Percentiles rank a stretch among this genome's conserved stretches.
Conservation (phyloP, 1,140 invertebrate genomes). For the Temnothorax nylanderi region DNA sequence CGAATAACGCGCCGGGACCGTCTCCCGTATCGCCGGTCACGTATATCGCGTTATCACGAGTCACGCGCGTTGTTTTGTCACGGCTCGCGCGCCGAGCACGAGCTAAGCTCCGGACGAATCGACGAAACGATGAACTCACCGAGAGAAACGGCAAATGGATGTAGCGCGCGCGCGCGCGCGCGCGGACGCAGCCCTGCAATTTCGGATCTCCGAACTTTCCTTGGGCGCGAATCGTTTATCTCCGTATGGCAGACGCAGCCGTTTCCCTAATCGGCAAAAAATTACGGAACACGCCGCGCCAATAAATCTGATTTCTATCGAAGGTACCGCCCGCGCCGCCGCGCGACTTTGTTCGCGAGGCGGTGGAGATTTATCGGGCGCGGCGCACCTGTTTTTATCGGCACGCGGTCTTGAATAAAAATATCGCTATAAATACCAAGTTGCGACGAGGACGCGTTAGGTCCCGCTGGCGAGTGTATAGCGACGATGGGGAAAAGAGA, state of each 20-base stretch:
- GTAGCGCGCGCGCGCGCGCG: neutral
- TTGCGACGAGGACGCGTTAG: neutral
- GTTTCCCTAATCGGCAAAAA: slow-evolving; percentile 68
- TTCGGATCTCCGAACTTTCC: slow-evolving; percentile 58
- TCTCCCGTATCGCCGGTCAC: neutral
- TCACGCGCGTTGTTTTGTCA: slow-evolving; percentile 9
- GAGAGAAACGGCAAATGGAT: slow-evolving; percentile 1
- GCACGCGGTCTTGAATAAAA: slow-evolving; percentile 4
- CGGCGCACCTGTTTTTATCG: slow-evolving; percentile 13
- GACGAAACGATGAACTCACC: neutral
- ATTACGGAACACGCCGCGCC: slow-evolving; percentile 63
- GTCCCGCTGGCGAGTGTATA: neutral
- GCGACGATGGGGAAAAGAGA: neutral
- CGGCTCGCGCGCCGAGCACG: neutral
- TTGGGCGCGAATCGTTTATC: slow-evolving; percentile 68
- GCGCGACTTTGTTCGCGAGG: slow-evolving; percentile 58
- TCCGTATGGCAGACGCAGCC: slow-evolving; percentile 70
- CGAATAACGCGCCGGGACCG: slow-evolving; percentile 31
- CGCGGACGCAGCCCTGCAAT: neutral
- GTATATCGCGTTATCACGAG: slow-evolving; percentile 21
- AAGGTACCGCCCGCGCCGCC: slow-evolving; percentile 44
- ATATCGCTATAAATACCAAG: slow-evolving; percentile 20
- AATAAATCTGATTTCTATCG: slow-evolving; percentile 72
- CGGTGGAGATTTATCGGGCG: slow-evolving; percentile 60
- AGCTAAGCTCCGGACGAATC: neutral